Evolutionary conservation across 2,797 vertebrate species (phyloP), one percentile per base, ranked within the genome.

Genomic region (Pseudomugil tenellus): DNA sequence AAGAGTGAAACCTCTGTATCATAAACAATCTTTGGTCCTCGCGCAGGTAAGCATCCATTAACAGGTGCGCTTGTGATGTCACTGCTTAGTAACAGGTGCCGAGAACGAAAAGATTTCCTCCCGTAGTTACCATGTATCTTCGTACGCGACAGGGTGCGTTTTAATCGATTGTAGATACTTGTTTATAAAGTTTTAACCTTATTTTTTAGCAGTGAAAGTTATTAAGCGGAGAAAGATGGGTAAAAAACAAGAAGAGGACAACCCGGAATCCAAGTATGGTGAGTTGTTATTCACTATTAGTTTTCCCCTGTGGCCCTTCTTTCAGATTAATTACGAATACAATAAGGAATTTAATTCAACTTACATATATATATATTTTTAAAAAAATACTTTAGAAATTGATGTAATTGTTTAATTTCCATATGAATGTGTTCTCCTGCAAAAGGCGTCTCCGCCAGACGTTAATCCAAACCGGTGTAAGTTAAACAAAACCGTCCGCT

Each of bases 31-130:
- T 89, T 69, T 28, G 84, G 5, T 19, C 1, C 14, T 2, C 6
- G 21, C 58, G 14, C 70, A 92, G 90, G 89, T 90, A 83, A 26
- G 63, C 84, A 25, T 84, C 86, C 56, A 58, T 58, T 41, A 0
- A 37, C 91, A 92, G 91, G 92, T 92, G 90, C 72, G 46, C 63
- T 31, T 4, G 53, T 85, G 83, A 25, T 84, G 86, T 88, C 88
- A 86, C 79, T 29, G 48, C 86, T 61, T 84, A 31, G 86, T 70
- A 58, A 89, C 88, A 29, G 59, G 2, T 37, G 67, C 21, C 65
- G 68, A 74, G 75, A 83, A 77, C 55, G 32, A 58, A 76, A 74
- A 88, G 84, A 89, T 91, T 92, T 84, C 6, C 28, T 5, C 51
- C 58, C 46, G 61, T 64, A 32, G 70, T 63, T 26, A 56, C 63